Base-by-base conservation (phyloP, 2,797 vertebrate species). In the Corythornis leucogaster region DNA sequence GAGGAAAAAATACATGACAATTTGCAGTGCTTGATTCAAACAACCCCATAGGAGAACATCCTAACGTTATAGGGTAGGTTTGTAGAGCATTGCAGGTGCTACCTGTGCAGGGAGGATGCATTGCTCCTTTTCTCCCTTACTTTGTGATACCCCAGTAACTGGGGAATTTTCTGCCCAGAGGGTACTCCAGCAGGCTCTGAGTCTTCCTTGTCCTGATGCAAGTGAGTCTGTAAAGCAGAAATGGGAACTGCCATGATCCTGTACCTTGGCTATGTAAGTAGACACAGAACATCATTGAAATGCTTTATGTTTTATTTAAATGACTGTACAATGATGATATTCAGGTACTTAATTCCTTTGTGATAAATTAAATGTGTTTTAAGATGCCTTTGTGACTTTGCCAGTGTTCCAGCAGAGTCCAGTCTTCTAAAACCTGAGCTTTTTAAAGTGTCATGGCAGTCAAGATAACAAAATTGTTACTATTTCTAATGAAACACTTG, bases 161-260 rank as follows among this genome's bases (percentile, higher is more conserved):
- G 31, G 40, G 22, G 45, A 54, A 55, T 30, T 15, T 77, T 42
- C 55, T 0, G 2, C 19, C 35, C 0, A 0, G 24, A 3, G 30
- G 30, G 26, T 19, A 50, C 48, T 50, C 48, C 48, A 1, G 2
- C 31, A 14, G 20, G 2, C 8, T 33, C 85, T 46, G 35, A 83
- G 46, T 17, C 17, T 64, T 30, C 31, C 58, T 70, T 50, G 16
- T 50, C 18, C 33, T 48, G 25, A 28, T 21, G 38, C 21, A 17
- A 55, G 31, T 38, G 48, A 38, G 45, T 51, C 48, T 77, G 61
- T 53, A 63, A 85, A 80, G 25, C 11, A 68, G 62, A 38, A 22
- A 12, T 8, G 26, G 68, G 61, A 87, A 85, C 40, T 43, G 21
- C 43, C 4, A 11, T 9, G 48, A 46, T 13, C 25, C 14, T 77